Evolutionary conservation across 2,888 invertebrate genomes (phyloP).

Genomic region (Oscheius sp.): DNA sequence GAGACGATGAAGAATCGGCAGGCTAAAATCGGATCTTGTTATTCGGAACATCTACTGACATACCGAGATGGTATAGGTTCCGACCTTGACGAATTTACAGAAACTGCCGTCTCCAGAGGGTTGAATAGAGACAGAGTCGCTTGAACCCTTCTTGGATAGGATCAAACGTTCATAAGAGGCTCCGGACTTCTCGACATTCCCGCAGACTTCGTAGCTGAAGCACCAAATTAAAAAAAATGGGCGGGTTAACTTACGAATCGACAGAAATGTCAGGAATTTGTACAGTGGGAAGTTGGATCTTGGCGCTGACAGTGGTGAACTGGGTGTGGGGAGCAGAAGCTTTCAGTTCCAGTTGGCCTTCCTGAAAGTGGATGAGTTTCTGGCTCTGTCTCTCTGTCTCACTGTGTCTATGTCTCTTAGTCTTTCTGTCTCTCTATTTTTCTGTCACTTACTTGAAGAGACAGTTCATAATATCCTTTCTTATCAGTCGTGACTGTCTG

Average conservation of each 20-base stretch:
- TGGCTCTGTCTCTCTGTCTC: not conserved
- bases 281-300: conserved; percentile 43
- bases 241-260: conserved; percentile 39
- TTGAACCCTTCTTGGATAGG: conserved; percentile 41
- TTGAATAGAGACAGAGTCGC: conserved; percentile 42
- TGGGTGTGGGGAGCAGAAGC: conserved; percentile 44
- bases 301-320: conserved; percentile 39
- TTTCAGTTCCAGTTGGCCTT: conserved; percentile 43
- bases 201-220: conserved; percentile 56
- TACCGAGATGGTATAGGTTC: conserved; percentile 53
- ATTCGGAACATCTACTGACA: not conserved
- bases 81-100: conserved; percentile 56
- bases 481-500: conserved; percentile 43
- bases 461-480: conserved; percentile 42
- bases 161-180: conserved; percentile 42
- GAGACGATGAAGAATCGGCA: conserved; percentile 43
- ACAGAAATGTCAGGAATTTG: conserved; percentile 50
- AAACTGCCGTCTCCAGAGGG: conserved; percentile 53
- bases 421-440: too few relatives aligned
- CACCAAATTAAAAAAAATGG: not conserved
- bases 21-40: conserved; percentile 31
- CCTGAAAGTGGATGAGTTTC: conserved; percentile 9
- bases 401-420: too few relatives aligned
- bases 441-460: conserved; percentile 27
- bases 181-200: conserved; percentile 50